These are phyloP conservation scores for Alouatta palliata DNA, from an alignment of 2,113 vertebrate genomes.

Conservation along the genomic window DNA sequence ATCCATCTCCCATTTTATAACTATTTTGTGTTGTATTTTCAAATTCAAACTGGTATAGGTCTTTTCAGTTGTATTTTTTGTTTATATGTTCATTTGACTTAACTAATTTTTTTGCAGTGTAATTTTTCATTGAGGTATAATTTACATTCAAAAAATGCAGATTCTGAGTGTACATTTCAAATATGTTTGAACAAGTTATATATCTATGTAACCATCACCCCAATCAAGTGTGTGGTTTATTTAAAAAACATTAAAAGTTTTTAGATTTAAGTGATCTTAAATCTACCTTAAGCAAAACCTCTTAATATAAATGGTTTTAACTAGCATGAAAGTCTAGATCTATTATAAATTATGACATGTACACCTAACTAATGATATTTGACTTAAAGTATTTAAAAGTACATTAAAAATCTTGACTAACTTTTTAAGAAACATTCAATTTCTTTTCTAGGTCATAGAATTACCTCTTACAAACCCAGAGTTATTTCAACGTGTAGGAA, in stretches of 20 bases:
- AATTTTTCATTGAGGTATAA: slow-evolving; percentile 20
- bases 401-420: neutral
- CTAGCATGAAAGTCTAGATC: neutral
- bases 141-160: neutral
- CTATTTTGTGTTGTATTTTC: slow-evolving; percentile 24
- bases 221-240: neutral
- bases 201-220: neutral
- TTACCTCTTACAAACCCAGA: slow-evolving; percentile 98
- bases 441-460: slow-evolving; percentile 93
- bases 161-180: slow-evolving; percentile 2
- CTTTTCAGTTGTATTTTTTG: neutral
- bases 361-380: neutral
- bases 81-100: neutral
- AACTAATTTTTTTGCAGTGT: neutral
- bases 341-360: neutral
- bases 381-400: slow-evolving; percentile 46
- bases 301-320: slow-evolving; percentile 17
- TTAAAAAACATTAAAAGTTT: neutral
- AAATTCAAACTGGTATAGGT: slow-evolving; percentile 13
- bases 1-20: neutral
- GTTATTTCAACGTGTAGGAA: slow-evolving; percentile 97
- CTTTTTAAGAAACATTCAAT: slow-evolving; percentile 50
- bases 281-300: slow-evolving; percentile 8
- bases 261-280: neutral
- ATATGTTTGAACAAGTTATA: slow-evolving; percentile 27